Evolutionary conservation across 64 coral and sea anemone genomes (phyloP), one percentile per base, ranked within the genome.

Genomic region (Stylophora pistillata): DNA sequence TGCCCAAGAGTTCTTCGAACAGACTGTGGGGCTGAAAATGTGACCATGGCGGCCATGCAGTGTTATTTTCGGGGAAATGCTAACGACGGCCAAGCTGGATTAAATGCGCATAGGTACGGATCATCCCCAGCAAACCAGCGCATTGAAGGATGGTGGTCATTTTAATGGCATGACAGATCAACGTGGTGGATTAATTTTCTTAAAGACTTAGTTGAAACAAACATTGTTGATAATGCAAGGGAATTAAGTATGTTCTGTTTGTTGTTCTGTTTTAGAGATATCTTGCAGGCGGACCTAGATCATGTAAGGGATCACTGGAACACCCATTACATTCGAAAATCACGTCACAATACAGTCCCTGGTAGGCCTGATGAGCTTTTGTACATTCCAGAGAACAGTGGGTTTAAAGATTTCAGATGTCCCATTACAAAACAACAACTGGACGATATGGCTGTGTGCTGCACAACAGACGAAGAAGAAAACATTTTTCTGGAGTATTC

Each of bases 311-410:
- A 89, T 72, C 88, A 80, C 23, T 81, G 63, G 75, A 81, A 89
- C 58, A 72, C 61, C 13, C 76, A 89, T 28, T 78, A 78, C 13
- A 89, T 81, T 54, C 64, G 63, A 72, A 32, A 79, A 70, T 90
- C 77, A 84, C 79, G 71, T 1, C 79, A 91, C 20, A 57, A 74
- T 73, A 85, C 70, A 13, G 17, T 91, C 37, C 88, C 77, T 80
- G 88, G 78, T n/a, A 83, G 78, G 41, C 88, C 78, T n/a, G 88
- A 90, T 32, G 78, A 90, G 41, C 55, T 90, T 33, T 90, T 71
- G 54, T 90, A 73, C 66, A 68, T 90, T 82, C 77, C 88, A 15
- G 88, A 90, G 25, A 72, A 82, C 58, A 72, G 88, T 59, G 88
- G 88, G 37, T 65, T 90, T 26, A 71, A 91, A 52, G 89, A 82